Percentiles rank a stretch among this genome's conserved stretches.
Conservation (phyloP, 2,797 vertebrate genomes). For the Alosa sapidissima region DNA sequence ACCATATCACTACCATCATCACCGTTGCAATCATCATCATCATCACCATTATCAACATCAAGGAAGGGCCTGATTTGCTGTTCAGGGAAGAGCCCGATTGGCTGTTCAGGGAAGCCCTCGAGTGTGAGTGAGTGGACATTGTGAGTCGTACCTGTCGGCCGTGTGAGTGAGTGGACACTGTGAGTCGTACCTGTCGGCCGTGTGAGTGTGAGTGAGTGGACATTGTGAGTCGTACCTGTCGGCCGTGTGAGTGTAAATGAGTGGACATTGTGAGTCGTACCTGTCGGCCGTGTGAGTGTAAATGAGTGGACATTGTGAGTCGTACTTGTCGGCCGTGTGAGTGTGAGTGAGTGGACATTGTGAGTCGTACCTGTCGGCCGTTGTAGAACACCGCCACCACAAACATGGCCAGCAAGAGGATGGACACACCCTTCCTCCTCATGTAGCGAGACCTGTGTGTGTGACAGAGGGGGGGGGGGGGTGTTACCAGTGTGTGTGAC, state of each 20-base stretch:
- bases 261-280: neutral
- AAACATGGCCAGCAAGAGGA: constrained; percentile 75
- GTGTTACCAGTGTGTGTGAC: neutral
- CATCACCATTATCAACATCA: neutral
- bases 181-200: too few relatives aligned
- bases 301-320: neutral
- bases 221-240: neutral
- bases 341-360: neutral
- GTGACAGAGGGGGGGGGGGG: neutral
- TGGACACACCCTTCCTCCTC: constrained; percentile 72
- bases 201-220: neutral
- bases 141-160: constrained; percentile 68
- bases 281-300: neutral
- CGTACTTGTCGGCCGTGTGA: neutral
- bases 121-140: neutral
- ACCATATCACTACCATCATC: neutral
- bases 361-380: constrained; percentile 69
- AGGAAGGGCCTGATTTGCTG: too few relatives aligned
- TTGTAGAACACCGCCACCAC: constrained; percentile 77
- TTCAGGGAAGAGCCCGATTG: too few relatives aligned
- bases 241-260: neutral
- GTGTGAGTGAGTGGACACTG: constrained; percentile 25
- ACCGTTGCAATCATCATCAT: neutral
- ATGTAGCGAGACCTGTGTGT: constrained; percentile 67
- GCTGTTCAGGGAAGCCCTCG: too few relatives aligned